A percentile compares a stretch with the other conserved stretches of the same genome.
Evolutionary conservation across 2,888 invertebrate species (phyloP).

Genomic region (Agonum fuliginosum): DNA sequence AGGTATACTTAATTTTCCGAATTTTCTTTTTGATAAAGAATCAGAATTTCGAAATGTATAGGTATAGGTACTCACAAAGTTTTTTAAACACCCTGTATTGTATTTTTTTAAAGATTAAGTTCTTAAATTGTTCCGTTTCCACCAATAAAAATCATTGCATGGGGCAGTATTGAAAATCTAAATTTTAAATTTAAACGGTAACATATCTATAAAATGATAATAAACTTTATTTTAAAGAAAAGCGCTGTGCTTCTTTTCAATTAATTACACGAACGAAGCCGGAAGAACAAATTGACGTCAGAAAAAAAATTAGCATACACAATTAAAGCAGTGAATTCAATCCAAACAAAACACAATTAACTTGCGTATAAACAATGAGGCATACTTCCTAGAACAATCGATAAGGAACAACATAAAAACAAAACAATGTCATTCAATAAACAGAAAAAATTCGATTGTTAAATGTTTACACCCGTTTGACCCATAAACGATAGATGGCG

Average conservation of each 20-base stretch:
- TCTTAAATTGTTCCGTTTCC: too few species aligned
- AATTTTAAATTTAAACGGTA: too few species aligned
- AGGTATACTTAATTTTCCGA: too few species aligned
- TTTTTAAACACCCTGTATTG: too few species aligned
- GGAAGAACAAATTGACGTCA: conserved; percentile 41
- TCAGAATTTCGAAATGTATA: too few species aligned
- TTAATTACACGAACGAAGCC: conserved; percentile 2
- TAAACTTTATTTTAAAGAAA: neutral
- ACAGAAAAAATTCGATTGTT: conserved; percentile 24
- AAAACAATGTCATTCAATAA: conserved; percentile 26
- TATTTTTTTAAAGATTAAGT: too few species aligned
- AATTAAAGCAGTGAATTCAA: conserved; percentile 23
- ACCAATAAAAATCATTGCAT: too few species aligned
- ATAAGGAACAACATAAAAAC: conserved; percentile 32
- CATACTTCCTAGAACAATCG: conserved; percentile 33
- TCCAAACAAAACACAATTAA: conserved; percentile 34
- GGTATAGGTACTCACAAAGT: too few species aligned
- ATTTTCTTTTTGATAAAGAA: too few species aligned
- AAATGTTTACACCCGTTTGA: conserved; percentile 21
- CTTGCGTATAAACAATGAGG: conserved; percentile 15
- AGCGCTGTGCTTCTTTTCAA: neutral
- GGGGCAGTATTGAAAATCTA: too few species aligned
- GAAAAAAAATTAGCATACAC: conserved; percentile 26
- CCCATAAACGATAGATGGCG: conserved; percentile 35
- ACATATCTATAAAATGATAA: too few species aligned